These are phyloP conservation scores for Pleuronectes platessa DNA, from an alignment of 2,113 vertebrate species.

Conservation along the genomic window DNA sequence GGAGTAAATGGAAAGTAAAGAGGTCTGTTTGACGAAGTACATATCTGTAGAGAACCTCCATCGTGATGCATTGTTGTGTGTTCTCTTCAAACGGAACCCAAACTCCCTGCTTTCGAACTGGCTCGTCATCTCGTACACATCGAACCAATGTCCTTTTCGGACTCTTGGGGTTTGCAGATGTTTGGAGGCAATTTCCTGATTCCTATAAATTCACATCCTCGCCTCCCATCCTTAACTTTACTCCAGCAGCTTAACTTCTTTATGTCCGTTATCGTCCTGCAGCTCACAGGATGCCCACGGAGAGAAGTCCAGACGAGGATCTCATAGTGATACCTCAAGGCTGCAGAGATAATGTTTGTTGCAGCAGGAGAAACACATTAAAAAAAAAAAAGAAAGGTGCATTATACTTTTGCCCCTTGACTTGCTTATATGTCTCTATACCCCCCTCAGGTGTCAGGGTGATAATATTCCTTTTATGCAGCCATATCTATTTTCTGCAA, in stretches of 20 bases:
- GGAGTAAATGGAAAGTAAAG: conserved; percentile 37
- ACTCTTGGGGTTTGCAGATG: neutral
- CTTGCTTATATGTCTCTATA: neutral
- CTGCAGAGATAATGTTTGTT: conserved; percentile 26
- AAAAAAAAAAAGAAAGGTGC: neutral
- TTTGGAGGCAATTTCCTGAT: conserved; percentile 7
- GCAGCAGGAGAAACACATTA: neutral
- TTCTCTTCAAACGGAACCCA: neutral
- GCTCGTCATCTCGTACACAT: neutral
- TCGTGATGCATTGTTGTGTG: neutral
- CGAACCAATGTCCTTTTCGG: neutral
- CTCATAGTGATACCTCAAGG: neutral
- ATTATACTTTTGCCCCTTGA: neutral
- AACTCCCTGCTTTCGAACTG: conserved; percentile 1
- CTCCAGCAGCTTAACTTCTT: neutral
- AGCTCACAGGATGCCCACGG: neutral
- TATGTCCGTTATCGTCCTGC: neutral
- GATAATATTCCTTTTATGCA: conserved; percentile 6
- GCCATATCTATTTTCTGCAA: neutral
- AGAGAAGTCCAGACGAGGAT: neutral
- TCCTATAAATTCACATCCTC: too few species aligned
- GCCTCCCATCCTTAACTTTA: neutral
- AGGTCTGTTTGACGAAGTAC: conserved; percentile 2
- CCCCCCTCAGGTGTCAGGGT: conserved; percentile 9
- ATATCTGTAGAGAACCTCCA: neutral